Evolutionary conservation across 1,140 invertebrate species (phyloP), one percentile per base, ranked within the genome.

Genomic region (Brachionus paranguensis): DNA sequence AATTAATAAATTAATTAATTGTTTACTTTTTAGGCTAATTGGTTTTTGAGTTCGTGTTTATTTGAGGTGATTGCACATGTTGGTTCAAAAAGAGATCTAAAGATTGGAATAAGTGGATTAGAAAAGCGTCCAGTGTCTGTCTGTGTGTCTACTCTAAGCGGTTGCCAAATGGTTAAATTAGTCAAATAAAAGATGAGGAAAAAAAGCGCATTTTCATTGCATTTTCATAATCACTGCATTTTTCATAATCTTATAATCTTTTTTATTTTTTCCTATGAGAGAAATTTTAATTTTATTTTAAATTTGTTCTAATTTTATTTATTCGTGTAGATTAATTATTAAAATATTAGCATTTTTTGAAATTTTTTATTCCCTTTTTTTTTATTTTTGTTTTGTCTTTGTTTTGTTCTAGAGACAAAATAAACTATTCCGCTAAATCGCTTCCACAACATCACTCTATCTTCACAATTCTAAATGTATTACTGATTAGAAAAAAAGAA

Each of bases 191-290:
- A 33, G n/a, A 29, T 24, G 33, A 68, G 6, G 29, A 33, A 68
- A 68, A 68, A n/a, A 68, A 68, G 27, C 65, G 33, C 27, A 68
- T 68, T 68, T 68, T 68, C 33, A 68, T 68, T 68, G 65, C 65
- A 68, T 68, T 68, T 68, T 29, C 65, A 68, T 37, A 68, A 68
- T 68, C 27, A n/a, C 27, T 68, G 33, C 27, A 41, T 68, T 33
- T 33, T 29, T 29, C 27, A 68, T 68, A 68, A 68, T 33, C 65
- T 14, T 33, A 41, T 33, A 60, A 60, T 60, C n/a, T 60, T 20
- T 24, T 60, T 50, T 53, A 1, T 29, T 29, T 29, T 29, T 29
- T 3, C 4, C 47, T 17, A 53, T 1, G 17, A 17, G 14, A 53
- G 47, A 53, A 53, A 53, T 17, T 17, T 53, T 6, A 53, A 53